Evolutionary conservation across 2,113 vertebrate species (phyloP).

Genomic region (Seriola quinqueradiata): DNA sequence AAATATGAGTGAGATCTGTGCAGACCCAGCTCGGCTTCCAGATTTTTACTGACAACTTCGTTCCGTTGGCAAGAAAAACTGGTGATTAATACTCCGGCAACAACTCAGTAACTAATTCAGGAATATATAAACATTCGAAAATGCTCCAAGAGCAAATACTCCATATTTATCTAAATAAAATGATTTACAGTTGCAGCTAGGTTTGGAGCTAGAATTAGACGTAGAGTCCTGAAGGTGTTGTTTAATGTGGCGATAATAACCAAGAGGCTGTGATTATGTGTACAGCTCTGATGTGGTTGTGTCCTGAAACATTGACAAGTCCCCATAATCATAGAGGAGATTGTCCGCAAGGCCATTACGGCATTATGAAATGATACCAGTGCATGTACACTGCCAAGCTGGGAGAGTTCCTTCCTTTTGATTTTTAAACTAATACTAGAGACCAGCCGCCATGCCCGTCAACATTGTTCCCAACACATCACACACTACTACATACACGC

Average conservation of each 20-base stretch:
- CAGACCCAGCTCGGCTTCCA: slow-evolving; percentile 17
- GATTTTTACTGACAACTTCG: slow-evolving; percentile 65
- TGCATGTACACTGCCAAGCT: slow-evolving; percentile 1
- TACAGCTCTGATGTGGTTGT: slow-evolving; percentile 40
- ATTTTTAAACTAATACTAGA: background rate
- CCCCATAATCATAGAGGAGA: slow-evolving; percentile 46
- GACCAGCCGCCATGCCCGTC: no score
- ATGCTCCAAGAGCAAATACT: slow-evolving; percentile 55
- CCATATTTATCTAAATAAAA: slow-evolving; percentile 60
- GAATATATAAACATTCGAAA: slow-evolving; percentile 62
- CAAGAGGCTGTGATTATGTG: slow-evolving; percentile 29
- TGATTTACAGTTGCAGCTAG: slow-evolving; percentile 42
- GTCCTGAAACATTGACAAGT: slow-evolving; percentile 26
- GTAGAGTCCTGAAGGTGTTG: slow-evolving; percentile 36
- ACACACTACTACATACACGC: no score
- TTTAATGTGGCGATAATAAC: slow-evolving; percentile 38
- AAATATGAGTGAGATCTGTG: slow-evolving; percentile 62
- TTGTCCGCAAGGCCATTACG: slow-evolving; percentile 24
- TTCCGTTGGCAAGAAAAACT: slow-evolving; percentile 62
- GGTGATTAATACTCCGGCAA: slow-evolving; percentile 68
- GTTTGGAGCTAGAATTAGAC: slow-evolving; percentile 48
- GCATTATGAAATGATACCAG: slow-evolving; percentile 18
- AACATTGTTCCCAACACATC: no score
- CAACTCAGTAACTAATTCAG: slow-evolving; percentile 52
- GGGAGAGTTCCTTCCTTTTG: background rate